These are phyloP conservation scores for Aleadryas rufinucha DNA, from an alignment of 2,113 vertebrate genomes.

Conservation along the genomic window DNA sequence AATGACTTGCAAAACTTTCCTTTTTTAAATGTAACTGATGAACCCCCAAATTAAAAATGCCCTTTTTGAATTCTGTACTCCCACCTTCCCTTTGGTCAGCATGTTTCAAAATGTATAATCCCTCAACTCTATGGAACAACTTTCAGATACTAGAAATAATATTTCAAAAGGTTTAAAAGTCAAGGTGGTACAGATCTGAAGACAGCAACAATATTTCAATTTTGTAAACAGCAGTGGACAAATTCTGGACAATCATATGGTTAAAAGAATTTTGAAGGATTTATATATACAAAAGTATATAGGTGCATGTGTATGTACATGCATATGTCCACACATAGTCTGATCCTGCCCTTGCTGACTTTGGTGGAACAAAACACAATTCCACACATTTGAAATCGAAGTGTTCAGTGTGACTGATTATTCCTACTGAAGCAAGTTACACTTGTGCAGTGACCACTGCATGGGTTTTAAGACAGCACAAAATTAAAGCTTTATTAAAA, in stretches of 20 bases:
- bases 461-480: background rate
- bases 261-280: background rate
- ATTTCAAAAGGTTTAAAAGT: background rate
- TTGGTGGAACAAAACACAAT: background rate
- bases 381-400: background rate
- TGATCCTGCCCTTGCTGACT: background rate
- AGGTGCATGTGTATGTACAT: background rate
- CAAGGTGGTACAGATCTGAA: background rate
- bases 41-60: background rate
- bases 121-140: background rate
- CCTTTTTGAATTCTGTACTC: background rate
- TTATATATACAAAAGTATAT: background rate
- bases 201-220: background rate
- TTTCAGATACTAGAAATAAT: background rate
- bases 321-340: fast-evolving
- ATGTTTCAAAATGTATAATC: background rate
- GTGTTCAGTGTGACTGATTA: background rate
- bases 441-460: background rate
- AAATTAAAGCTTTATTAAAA: background rate
- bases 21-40: background rate
- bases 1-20: background rate
- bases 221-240: background rate
- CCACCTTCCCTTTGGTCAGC: background rate
- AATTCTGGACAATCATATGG: background rate
- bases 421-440: background rate